phyloP scores from a whole-genome alignment of 2,888 invertebrate species.

The Blera fallax region DNA sequence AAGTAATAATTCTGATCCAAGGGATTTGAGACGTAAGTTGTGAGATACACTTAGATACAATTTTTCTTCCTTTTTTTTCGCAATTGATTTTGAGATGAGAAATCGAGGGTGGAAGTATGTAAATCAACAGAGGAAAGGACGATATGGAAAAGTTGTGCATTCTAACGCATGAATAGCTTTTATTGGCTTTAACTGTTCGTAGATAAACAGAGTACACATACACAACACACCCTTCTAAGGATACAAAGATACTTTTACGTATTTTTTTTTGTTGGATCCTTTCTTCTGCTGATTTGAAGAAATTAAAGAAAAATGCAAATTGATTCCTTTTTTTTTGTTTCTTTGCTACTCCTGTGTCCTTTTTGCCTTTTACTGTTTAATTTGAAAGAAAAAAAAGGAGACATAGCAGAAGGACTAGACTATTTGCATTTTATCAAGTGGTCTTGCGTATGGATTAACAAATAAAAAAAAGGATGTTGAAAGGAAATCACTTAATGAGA shows the following conservation, averaged over 20 bases:
- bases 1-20: slow-evolving; percentile 82
- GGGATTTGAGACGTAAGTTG: slow-evolving; percentile 85
- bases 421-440: slow-evolving; percentile 72
- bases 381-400: slow-evolving; percentile 32
- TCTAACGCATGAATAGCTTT: slow-evolving; percentile 71
- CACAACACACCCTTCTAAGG: slow-evolving; percentile 15
- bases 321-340: slow-evolving; percentile 48
- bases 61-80: slow-evolving; percentile 33
- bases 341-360: slow-evolving; percentile 21
- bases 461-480: slow-evolving; percentile 58
- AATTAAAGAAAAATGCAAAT: slow-evolving; percentile 73
- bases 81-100: slow-evolving; percentile 60
- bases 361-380: slow-evolving; percentile 38
- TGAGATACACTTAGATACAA: slow-evolving; percentile 45
- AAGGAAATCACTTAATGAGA: slow-evolving; percentile 71
- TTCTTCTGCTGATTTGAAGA: slow-evolving; percentile 62
- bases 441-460: slow-evolving; percentile 63
- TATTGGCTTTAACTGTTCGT: slow-evolving; percentile 64
- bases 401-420: slow-evolving; percentile 40
- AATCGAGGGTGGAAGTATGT: slow-evolving; percentile 47
- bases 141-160: slow-evolving; percentile 61
- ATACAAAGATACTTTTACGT: slow-evolving; percentile 18
- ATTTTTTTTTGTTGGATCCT: background rate
- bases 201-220: slow-evolving; percentile 51
- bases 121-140: slow-evolving; percentile 55